Conservation (phyloP, 2,113 vertebrate species). For the Herpailurus yagouaroundi region DNA sequence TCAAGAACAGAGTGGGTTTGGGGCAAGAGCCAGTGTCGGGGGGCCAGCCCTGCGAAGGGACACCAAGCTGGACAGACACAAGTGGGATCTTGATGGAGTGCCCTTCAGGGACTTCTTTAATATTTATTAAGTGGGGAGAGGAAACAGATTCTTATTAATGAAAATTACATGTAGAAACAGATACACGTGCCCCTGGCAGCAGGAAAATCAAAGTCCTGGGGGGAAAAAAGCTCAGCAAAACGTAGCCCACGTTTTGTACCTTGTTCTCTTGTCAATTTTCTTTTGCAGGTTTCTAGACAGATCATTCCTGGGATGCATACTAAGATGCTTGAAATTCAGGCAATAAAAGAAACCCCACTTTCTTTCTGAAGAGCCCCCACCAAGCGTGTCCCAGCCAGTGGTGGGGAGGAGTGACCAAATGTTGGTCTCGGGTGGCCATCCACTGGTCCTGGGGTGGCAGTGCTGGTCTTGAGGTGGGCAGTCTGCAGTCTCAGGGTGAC, state of each 20-base stretch:
- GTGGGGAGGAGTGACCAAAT: background rate
- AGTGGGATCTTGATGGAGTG: background rate
- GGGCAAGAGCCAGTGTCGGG: background rate
- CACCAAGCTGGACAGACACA: background rate
- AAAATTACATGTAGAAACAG: conserved; percentile 55
- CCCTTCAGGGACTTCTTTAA: background rate
- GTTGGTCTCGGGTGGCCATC: background rate
- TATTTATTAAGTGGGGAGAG: conserved; percentile 19
- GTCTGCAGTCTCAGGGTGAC: background rate
- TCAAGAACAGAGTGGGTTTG: background rate
- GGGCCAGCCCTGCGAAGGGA: background rate
- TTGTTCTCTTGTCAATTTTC: conserved; percentile 38
- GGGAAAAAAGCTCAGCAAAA: background rate
- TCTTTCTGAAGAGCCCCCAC: background rate
- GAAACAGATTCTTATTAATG: conserved; percentile 50
- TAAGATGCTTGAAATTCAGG: background rate
- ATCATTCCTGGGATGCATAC: background rate
- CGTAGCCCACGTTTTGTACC: background rate
- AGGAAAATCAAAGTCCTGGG: conserved; percentile 50
- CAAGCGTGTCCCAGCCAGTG: background rate
- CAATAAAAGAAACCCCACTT: background rate
- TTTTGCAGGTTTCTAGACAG: background rate
- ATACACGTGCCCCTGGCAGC: background rate
- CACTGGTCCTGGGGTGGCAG: fast-evolving
- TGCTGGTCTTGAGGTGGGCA: background rate